Conservation (phyloP, 2,888 invertebrate genomes). For the Gastrophysa polygoni region DNA sequence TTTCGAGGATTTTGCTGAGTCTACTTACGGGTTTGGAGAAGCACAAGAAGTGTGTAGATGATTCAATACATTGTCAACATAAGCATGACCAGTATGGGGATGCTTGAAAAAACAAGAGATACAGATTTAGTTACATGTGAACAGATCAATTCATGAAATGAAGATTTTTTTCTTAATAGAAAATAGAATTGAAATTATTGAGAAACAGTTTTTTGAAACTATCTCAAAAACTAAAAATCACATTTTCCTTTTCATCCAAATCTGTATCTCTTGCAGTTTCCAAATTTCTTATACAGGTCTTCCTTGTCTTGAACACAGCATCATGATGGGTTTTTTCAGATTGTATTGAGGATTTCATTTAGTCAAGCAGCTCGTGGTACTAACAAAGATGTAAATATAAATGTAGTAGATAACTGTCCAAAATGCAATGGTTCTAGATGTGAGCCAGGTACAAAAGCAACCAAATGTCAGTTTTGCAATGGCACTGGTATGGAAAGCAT, state of each 20-base stretch:
- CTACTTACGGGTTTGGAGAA: constrained; percentile 87
- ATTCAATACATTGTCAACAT: not conserved
- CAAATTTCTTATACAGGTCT: no score
- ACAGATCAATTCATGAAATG: no score
- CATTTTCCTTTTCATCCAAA: no score
- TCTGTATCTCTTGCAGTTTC: no score
- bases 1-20: constrained; percentile 87
- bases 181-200: no score
- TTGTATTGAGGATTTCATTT: constrained; percentile 87
- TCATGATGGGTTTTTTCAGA: constrained; percentile 60
- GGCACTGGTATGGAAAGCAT: constrained; percentile 95
- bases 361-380: constrained; percentile 94
- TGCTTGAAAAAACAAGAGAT: no score
- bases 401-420: constrained; percentile 90
- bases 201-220: no score
- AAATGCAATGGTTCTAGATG: constrained; percentile 86
- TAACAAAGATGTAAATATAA: constrained; percentile 90
- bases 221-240: no score
- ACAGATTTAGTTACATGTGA: no score
- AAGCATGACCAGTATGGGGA: not conserved
- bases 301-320: no score
- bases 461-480: constrained; percentile 90
- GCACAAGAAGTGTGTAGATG: constrained; percentile 78
- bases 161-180: not conserved
- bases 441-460: constrained; percentile 90